A percentile compares a stretch with the other conserved stretches of the same genome.
Conservation (phyloP, 2,797 vertebrate species). For the Craterocephalus amniculus region DNA sequence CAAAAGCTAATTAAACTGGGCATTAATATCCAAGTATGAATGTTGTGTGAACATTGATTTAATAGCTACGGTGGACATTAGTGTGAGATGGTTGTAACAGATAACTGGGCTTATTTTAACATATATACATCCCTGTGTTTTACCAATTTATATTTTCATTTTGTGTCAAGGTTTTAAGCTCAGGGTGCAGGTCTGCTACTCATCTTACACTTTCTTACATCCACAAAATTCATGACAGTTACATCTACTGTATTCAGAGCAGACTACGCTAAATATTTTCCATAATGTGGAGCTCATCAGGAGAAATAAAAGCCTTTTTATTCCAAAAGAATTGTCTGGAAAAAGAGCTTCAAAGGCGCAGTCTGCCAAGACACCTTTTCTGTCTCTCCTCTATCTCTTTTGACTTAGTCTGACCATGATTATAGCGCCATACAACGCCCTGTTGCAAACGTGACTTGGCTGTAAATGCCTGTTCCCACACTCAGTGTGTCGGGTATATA, state of each 20-base stretch:
- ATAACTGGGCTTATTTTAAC: too few species aligned
- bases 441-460: slow-evolving; percentile 73
- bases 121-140: too few species aligned
- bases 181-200: background rate
- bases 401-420: slow-evolving; percentile 74
- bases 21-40: too few species aligned
- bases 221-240: background rate
- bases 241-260: slow-evolving; percentile 26
- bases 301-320: slow-evolving; percentile 6
- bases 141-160: too few species aligned
- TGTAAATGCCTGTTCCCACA: slow-evolving; percentile 66
- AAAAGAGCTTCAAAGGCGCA: slow-evolving; percentile 33
- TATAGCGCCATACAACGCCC: slow-evolving; percentile 69
- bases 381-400: slow-evolving; percentile 50
- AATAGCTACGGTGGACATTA: too few species aligned
- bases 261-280: slow-evolving; percentile 41
- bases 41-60: too few species aligned
- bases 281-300: slow-evolving; percentile 15
- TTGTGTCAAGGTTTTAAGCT: background rate
- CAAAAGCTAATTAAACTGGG: too few species aligned
- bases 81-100: too few species aligned
- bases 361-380: slow-evolving; percentile 10
- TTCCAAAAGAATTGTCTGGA: slow-evolving; percentile 18
- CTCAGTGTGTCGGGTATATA: slow-evolving; percentile 66
- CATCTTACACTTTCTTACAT: background rate